Evolutionary conservation across 2,888 invertebrate species (phyloP).

Genomic region (Apotomis capreana): DNA sequence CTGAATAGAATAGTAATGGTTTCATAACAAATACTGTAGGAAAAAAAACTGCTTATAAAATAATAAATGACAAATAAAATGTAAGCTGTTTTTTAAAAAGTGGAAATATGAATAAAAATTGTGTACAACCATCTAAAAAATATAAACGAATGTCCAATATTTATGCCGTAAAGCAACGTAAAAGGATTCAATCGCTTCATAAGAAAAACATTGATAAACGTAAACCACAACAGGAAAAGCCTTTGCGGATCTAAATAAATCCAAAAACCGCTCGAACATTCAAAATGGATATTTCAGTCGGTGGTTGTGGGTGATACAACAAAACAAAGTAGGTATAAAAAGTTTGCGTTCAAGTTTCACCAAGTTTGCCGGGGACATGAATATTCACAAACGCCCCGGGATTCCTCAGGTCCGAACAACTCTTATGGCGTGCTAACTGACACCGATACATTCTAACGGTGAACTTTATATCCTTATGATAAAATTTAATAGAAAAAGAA

Average conservation of each 20-base stretch:
- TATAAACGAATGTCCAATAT: neutral
- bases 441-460: conserved; percentile 43
- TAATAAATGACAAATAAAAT: too few relatives aligned
- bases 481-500: too few relatives aligned
- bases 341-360: conserved; percentile 57
- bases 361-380: conserved; percentile 65
- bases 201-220: neutral
- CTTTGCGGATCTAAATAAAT: neutral
- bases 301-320: conserved; percentile 52
- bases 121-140: neutral
- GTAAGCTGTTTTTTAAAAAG: too few relatives aligned
- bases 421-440: conserved; percentile 63
- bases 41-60: too few relatives aligned
- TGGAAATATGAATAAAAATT: too few relatives aligned
- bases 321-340: conserved; percentile 55
- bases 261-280: conserved; percentile 40
- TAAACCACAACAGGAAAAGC: neutral
- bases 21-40: too few relatives aligned
- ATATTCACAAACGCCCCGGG: conserved; percentile 70
- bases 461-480: neutral
- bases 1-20: too few relatives aligned
- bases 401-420: conserved; percentile 62
- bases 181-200: neutral
- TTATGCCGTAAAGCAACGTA: neutral
- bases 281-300: conserved; percentile 52